A percentile compares a stretch with the other conserved stretches of the same genome.
These are phyloP conservation scores for Camponotus fellah DNA, from an alignment of 2,888 invertebrate genomes.

Conservation along the genomic window DNA sequence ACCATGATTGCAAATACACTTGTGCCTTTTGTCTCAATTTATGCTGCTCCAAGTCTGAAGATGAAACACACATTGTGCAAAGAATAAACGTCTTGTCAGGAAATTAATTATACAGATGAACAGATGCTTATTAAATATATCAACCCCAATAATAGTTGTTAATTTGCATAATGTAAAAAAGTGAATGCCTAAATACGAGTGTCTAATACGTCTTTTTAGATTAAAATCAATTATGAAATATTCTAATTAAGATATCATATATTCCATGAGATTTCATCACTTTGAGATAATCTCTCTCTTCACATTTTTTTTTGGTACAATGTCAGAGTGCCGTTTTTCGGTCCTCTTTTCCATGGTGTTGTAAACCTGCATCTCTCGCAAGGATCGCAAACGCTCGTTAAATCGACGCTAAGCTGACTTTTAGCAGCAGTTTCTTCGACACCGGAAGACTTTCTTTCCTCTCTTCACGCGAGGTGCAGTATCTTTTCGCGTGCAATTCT, in stretches of 20 bases:
- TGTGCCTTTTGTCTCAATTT: not conserved
- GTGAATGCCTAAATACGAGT: no score
- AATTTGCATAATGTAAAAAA: not conserved
- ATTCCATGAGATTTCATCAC: slow-evolving; percentile 2
- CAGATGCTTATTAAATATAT: not conserved
- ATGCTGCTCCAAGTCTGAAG: not conserved
- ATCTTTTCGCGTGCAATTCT: slow-evolving; percentile 17
- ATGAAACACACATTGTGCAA: not conserved
- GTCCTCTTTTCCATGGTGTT: slow-evolving; percentile 1
- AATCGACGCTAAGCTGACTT: slow-evolving; percentile 58
- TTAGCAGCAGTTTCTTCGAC: slow-evolving; percentile 57
- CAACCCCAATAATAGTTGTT: not conserved
- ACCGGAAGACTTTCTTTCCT: slow-evolving; percentile 52
- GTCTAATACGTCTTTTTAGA: not conserved
- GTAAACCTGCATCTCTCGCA: not conserved
- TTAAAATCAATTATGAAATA: slow-evolving; percentile 17
- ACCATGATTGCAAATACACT: slow-evolving; percentile 1
- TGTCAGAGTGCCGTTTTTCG: slow-evolving; percentile 20
- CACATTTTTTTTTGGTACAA: not conserved
- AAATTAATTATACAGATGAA: not conserved
- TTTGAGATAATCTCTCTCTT: not conserved
- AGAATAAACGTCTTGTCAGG: not conserved
- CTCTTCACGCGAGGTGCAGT: slow-evolving; percentile 18
- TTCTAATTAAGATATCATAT: slow-evolving; percentile 63
- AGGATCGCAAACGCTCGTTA: slow-evolving; percentile 54